phyloP scores from a whole-genome alignment of 1,140 invertebrate species.

The Mamestra configurata region DNA sequence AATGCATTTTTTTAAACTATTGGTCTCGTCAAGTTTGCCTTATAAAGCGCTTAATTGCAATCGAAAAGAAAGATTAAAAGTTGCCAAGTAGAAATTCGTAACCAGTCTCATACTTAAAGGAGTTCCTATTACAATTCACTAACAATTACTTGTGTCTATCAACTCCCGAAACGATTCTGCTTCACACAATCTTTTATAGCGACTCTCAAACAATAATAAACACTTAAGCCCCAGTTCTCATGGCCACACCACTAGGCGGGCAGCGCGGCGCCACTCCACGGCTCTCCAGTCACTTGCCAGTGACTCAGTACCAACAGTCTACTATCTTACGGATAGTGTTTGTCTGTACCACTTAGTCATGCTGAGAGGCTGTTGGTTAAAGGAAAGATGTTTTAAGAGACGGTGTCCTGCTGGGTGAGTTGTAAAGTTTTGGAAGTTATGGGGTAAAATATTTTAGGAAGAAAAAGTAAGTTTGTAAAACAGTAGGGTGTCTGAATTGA shows the following conservation, averaged over 20 bases:
- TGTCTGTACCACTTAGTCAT: conserved; percentile 42
- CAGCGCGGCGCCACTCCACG: conserved; percentile 8
- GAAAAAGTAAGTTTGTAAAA: no score
- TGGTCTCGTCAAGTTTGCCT: no score
- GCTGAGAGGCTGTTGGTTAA: conserved; percentile 1
- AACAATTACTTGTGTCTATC: no score
- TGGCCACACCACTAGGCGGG: neutral
- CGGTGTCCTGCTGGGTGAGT: neutral
- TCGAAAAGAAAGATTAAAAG: no score
- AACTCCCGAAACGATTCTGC: no score
- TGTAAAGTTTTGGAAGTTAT: neutral
- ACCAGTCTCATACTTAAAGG: no score
- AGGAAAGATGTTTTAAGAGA: neutral
- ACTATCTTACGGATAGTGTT: conserved; percentile 23
- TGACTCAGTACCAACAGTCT: conserved; percentile 8
- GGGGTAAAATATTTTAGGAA: no score
- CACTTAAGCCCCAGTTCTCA: neutral
- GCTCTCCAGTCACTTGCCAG: neutral
- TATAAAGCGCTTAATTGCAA: no score
- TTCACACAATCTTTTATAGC: neutral
- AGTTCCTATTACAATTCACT: no score
- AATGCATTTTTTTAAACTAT: no score
- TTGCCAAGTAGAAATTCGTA: no score
- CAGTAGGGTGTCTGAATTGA: no score
- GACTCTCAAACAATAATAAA: conserved; percentile 1